These are phyloP conservation scores for Campylomormyrus tamandua DNA, from an alignment of 2,113 vertebrate genomes.

Conservation along the genomic window DNA sequence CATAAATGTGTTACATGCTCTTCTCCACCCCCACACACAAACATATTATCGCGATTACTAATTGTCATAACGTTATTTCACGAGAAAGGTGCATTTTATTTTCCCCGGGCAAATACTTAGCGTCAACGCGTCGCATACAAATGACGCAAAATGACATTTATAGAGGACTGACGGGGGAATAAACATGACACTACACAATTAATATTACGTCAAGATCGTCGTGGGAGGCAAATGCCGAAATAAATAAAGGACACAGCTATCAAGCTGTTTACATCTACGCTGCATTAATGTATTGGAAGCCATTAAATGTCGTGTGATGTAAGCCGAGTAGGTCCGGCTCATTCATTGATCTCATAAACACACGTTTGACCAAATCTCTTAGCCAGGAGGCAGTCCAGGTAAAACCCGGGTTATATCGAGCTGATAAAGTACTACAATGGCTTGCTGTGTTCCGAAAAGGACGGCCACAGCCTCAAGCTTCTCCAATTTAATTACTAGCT, in stretches of 20 bases:
- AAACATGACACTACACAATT: constrained; percentile 1
- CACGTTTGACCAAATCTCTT: neutral
- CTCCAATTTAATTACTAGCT: constrained; percentile 10
- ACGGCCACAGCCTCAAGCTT: neutral
- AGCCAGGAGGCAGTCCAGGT: neutral
- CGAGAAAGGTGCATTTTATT: neutral
- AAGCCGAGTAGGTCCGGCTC: neutral
- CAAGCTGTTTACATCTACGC: constrained; percentile 3
- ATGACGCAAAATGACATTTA: neutral
- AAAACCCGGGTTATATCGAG: neutral
- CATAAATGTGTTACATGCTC: neutral
- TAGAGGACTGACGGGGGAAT: neutral
- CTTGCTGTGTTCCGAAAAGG: neutral
- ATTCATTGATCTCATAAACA: neutral
- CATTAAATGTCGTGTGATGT: neutral
- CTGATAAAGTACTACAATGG: neutral
- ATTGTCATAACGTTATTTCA: neutral
- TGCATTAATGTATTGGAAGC: neutral
- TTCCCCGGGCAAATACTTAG: neutral
- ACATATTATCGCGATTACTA: neutral
- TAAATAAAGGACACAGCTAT: neutral
- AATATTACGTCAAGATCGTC: neutral
- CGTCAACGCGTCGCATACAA: neutral
- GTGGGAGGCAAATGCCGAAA: constrained; percentile 6
- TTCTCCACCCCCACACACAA: neutral